A percentile compares a stretch with the other conserved stretches of the same genome.
phyloP scores from a whole-genome alignment of 1,140 invertebrate genomes.

The Trachelipus rathkii region DNA sequence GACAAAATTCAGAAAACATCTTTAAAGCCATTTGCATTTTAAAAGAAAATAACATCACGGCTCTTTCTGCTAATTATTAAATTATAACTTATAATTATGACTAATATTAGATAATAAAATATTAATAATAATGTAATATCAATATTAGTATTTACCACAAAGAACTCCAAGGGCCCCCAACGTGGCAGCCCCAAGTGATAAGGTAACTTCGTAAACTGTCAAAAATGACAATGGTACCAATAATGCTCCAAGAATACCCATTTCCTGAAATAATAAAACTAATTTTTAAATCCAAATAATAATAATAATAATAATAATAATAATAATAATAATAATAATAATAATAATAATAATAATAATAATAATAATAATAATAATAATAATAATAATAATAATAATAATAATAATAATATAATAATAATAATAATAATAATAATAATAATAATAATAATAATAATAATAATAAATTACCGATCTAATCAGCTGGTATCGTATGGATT shows the following conservation, averaged over 20 bases:
- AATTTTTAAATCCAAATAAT: not conserved
- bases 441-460: not conserved
- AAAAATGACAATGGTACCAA: slow-evolving; percentile 35
- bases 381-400: not conserved
- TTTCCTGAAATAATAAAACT: slow-evolving; percentile 26
- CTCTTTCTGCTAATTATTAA: no score
- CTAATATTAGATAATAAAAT: no score
- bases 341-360: not conserved
- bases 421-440: not conserved
- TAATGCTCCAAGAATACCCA: slow-evolving; percentile 31
- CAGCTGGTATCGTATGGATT: not conserved
- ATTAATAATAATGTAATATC: no score
- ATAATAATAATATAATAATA: not conserved
- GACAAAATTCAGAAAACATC: no score
- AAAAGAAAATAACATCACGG: no score
- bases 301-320: not conserved
- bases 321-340: not conserved
- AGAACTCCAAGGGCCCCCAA: slow-evolving; percentile 33
- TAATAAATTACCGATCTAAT: not conserved
- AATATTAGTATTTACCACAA: slow-evolving; percentile 23
- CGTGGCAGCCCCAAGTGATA: slow-evolving; percentile 26
- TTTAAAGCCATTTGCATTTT: no score
- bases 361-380: not conserved
- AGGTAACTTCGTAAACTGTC: slow-evolving; percentile 34
- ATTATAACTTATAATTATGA: no score